A percentile compares a stretch with the other conserved stretches of the same genome.
phyloP scores from a whole-genome alignment of 2,888 invertebrate species.

The Microplitis deprimator region DNA sequence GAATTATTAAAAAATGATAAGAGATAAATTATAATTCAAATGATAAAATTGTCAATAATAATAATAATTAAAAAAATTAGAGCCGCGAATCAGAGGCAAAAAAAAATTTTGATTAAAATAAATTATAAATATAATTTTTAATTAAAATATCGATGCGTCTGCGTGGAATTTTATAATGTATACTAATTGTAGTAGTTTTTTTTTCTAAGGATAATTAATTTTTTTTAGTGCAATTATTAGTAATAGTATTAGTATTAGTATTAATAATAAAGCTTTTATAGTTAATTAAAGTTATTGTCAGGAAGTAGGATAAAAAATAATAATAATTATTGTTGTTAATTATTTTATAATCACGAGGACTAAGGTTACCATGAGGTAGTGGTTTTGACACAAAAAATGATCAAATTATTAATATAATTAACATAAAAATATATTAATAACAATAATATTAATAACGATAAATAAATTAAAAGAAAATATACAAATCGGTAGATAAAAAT shows the following conservation, averaged over 20 bases:
- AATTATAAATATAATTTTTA: constrained; percentile 55
- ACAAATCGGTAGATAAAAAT: no score
- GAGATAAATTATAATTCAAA: neutral
- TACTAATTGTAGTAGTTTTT: constrained; percentile 26
- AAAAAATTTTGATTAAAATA: constrained; percentile 53
- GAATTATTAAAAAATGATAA: constrained; percentile 14
- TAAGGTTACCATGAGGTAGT: no score
- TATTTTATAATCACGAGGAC: no score
- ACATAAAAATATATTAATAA: no score
- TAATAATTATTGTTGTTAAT: no score
- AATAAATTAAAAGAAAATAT: no score
- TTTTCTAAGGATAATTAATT: constrained; percentile 21
- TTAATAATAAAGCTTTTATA: neutral
- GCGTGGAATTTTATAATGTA: constrained; percentile 30
- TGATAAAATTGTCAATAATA: neutral
- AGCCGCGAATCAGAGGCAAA: constrained; percentile 61
- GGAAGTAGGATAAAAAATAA: no score
- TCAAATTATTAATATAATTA: no score
- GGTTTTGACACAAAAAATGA: no score
- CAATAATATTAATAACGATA: no score
- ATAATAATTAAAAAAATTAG: neutral
- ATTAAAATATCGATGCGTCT: constrained; percentile 50
- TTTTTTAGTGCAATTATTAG: constrained; percentile 29
- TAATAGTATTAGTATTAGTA: neutral
- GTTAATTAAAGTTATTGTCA: neutral